A percentile compares a stretch with the other conserved stretches of the same genome.
phyloP scores from a whole-genome alignment of 2,888 invertebrate species.

The Schizaphis graminum region DNA sequence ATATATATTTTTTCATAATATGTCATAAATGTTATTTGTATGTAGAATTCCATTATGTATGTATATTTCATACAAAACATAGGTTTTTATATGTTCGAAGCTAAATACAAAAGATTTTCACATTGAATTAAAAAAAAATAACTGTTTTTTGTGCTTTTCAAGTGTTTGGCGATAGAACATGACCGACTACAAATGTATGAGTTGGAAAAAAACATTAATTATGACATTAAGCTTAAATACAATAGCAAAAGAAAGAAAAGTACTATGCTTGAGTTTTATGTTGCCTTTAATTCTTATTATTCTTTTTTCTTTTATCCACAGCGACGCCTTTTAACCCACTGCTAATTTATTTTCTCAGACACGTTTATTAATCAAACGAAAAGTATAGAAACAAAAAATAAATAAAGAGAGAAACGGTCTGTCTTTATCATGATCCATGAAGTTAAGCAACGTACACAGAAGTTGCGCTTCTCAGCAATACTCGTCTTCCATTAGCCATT shows the following conservation, averaged over 20 bases:
- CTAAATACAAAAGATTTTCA: background rate
- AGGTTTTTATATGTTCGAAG: background rate
- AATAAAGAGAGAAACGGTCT: background rate
- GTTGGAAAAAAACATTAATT: constrained; percentile 51
- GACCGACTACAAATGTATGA: constrained; percentile 35
- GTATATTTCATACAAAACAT: background rate
- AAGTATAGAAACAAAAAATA: constrained; percentile 6
- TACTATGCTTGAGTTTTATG: background rate
- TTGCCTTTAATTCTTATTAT: constrained; percentile 37
- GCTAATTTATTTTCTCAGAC: constrained; percentile 31
- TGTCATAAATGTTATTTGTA: background rate
- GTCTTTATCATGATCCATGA: background rate
- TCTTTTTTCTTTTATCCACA: background rate
- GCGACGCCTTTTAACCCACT: constrained; percentile 17
- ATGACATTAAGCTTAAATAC: constrained; percentile 43
- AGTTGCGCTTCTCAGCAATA: background rate
- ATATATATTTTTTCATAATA: background rate
- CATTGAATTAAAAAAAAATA: constrained; percentile 14
- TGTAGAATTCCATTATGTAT: background rate
- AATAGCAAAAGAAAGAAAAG: background rate
- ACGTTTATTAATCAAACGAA: constrained; percentile 48
- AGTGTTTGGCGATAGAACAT: constrained; percentile 21
- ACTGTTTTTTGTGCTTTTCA: background rate
- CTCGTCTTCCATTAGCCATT: background rate
- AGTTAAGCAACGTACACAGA: background rate